Conservation (phyloP, 2,113 vertebrate genomes). For the Anarhynchus alexandrinus region DNA sequence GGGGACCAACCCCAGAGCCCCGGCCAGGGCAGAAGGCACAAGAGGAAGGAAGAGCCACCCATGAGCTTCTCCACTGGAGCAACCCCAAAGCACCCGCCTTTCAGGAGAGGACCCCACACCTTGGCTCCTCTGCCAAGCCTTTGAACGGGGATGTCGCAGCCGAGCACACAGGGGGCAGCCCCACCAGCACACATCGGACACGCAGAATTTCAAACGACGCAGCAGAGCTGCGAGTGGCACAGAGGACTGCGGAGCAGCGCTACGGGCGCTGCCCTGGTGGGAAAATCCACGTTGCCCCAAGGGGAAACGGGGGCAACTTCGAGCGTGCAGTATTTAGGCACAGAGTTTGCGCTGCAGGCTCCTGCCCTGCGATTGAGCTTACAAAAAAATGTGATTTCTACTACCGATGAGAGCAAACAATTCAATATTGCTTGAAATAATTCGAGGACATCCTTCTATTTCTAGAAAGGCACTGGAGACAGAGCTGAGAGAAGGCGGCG, state of each 20-base stretch:
- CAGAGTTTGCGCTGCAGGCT: background rate
- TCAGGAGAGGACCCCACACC: background rate
- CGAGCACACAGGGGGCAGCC: background rate
- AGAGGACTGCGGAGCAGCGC: background rate
- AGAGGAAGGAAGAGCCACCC: background rate
- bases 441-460: background rate
- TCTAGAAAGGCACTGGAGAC: background rate
- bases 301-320: background rate
- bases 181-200: background rate
- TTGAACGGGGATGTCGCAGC: background rate
- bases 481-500: background rate
- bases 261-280: background rate
- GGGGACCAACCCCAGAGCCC: background rate
- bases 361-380: background rate
- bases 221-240: background rate
- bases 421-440: background rate
- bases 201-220: accelerated
- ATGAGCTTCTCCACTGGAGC: background rate
- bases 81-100: background rate
- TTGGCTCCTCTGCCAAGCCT: background rate
- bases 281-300: background rate
- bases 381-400: background rate
- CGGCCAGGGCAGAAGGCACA: background rate
- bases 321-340: background rate
- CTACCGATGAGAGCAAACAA: background rate